A percentile compares a stretch with the other conserved stretches of the same genome.
Conservation (phyloP, 2,113 vertebrate species). For the Desmodus rotundus region DNA sequence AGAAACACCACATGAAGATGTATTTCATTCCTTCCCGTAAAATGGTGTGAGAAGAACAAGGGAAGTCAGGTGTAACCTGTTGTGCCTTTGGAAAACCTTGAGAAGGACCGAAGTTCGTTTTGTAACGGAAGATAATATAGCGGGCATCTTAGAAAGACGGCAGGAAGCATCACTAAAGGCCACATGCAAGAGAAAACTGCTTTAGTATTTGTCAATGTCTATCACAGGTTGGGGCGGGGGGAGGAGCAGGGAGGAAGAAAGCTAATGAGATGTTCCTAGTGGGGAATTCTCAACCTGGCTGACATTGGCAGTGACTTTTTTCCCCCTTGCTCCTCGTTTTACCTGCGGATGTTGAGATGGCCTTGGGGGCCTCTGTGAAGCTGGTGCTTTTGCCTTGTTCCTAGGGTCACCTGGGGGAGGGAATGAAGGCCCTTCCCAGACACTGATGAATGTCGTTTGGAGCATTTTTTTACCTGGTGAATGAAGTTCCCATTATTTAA, state of each 20-base stretch:
- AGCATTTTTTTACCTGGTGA: not conserved
- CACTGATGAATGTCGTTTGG: not conserved
- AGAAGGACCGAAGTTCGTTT: not conserved
- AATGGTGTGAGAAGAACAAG: not conserved
- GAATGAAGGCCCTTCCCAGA: not conserved
- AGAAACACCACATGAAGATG: not conserved
- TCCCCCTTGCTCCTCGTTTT: not conserved
- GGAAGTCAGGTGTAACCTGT: not conserved
- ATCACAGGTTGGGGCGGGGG: not conserved
- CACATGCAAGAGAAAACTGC: not conserved
- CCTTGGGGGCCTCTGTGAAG: not conserved
- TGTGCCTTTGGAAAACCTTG: not conserved
- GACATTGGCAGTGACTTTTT: not conserved
- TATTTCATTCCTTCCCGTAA: not conserved
- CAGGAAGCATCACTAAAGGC: not conserved
- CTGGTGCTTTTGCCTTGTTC: not conserved
- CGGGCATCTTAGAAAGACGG: not conserved
- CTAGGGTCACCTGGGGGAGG: not conserved
- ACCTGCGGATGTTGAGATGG: not conserved
- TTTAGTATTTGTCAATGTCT: not conserved
- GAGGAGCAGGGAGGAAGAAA: not conserved
- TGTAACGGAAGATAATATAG: not conserved
- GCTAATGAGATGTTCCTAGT: not conserved
- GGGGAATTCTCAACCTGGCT: not conserved
- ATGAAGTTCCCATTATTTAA: not conserved